Evolutionary conservation across 2,113 vertebrate species (phyloP), one percentile per base, ranked within the genome.

Genomic region (Lophius piscatorius): DNA sequence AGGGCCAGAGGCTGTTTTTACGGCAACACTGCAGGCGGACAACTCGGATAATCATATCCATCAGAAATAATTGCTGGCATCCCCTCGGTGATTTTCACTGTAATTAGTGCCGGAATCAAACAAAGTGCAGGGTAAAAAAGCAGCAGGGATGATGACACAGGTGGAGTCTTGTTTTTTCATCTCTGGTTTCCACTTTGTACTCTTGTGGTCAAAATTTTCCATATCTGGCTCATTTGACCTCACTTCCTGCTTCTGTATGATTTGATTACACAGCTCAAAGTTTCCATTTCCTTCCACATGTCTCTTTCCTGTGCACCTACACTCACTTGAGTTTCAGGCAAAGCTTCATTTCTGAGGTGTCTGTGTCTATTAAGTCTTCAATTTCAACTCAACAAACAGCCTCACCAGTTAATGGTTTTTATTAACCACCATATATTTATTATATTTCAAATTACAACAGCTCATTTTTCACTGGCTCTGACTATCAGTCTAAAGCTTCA

Each of bases 21-120:
- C 50, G 67, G 54, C 58, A 16, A 6, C 61, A 47, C 36, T 10
- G 41, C 21, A 47, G 54, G 73, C 49, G 70, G 40, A 69, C 38
- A 64, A 52, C 52, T 14, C 44, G 18, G 42, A 49, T 70, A 81
- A 86, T 84, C 39, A 70, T 56, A 81, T 86, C 35, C 55, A 80
- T 70, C 71, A 44, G 21, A 20, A 1, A 40, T 75, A 76, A 78
- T 76, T 61, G 45, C 70, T 56, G 31, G 40, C 63, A 68, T 76
- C 48, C 59, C 46, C 23, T 78, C 54, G 34, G 13, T 16, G 44
- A 35, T 31, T 41, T 26, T 38, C 18, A 44, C n/a, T 5, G n/a
- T 26, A 64, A 58, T 63, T 17, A 18, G 41, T 14, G 60, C 20
- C 14, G 12, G 4, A 50, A 26, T 36, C 28, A 63, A 68, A 41